Evolutionary conservation across 2,888 invertebrate genomes (phyloP), one percentile per base, ranked within the genome.

Genomic region (Drosophila dives): DNA sequence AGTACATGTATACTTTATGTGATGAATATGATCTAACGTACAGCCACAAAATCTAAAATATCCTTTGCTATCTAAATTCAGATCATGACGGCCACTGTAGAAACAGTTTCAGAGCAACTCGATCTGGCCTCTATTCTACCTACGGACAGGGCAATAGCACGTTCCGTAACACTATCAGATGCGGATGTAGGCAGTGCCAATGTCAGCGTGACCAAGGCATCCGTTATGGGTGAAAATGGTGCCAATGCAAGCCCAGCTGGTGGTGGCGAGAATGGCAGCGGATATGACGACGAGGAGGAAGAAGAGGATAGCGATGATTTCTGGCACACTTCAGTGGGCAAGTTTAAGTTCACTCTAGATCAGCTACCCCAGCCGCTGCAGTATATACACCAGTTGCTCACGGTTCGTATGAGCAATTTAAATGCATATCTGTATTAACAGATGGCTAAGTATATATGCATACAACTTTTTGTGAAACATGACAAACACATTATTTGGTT

Each of bases 41-140:
- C 71, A 76, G 58, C 69, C 61, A 67, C n/a, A 50, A 38, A 34
- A 64, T 77, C 64, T 73, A 80, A 50, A 69, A 74, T 72, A 73
- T 48, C 40, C 34, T 58, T 77, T 80, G 63, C 62, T 79, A 69
- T 83, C 66, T 81, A 72, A 45, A 80, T 78, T 69, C 86, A 97
- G 97, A 97, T 98, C 91, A 97, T 98, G 97, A 98, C 98, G 83
- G 98, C 98, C 32, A 98, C 98, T n/a, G 98, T 98, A 90, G 97
- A 98, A 94, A 98, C 98, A 42, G 97, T 98, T 79, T 96, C 97
- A 72, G 98, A 98, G 92, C 97, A 98, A 93, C 94, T 98, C 90
- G 98, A 98, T 93, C 95, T 98, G 91, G 97, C 97, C 49, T 96
- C 97, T 49, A 96, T 97, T 49, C 95, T 98, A 90, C 97, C 98